Percentiles rank a stretch among this genome's conserved stretches.
Evolutionary conservation across 2,113 vertebrate genomes (phyloP).

Genomic region (Psittacara wagleri): DNA sequence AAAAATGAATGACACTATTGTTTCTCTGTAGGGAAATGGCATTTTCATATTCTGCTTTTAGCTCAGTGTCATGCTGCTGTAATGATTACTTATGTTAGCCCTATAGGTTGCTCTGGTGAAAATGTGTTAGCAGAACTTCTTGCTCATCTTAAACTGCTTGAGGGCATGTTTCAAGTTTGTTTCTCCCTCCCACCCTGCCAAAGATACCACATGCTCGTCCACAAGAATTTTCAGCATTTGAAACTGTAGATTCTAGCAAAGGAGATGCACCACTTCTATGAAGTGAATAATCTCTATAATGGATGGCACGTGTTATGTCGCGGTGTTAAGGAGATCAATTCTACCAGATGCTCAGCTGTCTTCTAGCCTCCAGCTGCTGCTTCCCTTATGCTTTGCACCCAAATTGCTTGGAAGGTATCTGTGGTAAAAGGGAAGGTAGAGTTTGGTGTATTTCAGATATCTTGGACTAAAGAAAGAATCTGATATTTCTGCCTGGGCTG

Average conservation of each 20-base stretch:
- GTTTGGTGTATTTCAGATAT: slow-evolving; percentile 34
- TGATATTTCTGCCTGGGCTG: slow-evolving; percentile 12
- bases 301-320: slow-evolving; percentile 15
- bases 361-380: slow-evolving; percentile 49
- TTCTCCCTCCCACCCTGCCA: background rate
- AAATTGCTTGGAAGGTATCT: slow-evolving; percentile 60
- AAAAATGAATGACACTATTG: background rate
- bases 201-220: background rate
- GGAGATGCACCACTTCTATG: background rate
- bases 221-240: background rate
- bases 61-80: background rate
- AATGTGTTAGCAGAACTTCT: background rate
- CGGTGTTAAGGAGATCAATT: background rate
- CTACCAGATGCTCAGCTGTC: slow-evolving; percentile 43
- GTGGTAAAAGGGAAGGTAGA: slow-evolving; percentile 6
- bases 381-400: background rate
- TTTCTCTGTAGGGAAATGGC: background rate
- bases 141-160: background rate
- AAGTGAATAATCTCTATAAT: background rate
- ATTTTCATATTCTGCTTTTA: background rate
- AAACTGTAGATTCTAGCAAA: background rate
- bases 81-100: background rate
- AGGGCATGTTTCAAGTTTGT: background rate
- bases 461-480: background rate
- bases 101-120: background rate